Conservation (phyloP, 2,888 invertebrate species). For the Drosophila mercatorum region DNA sequence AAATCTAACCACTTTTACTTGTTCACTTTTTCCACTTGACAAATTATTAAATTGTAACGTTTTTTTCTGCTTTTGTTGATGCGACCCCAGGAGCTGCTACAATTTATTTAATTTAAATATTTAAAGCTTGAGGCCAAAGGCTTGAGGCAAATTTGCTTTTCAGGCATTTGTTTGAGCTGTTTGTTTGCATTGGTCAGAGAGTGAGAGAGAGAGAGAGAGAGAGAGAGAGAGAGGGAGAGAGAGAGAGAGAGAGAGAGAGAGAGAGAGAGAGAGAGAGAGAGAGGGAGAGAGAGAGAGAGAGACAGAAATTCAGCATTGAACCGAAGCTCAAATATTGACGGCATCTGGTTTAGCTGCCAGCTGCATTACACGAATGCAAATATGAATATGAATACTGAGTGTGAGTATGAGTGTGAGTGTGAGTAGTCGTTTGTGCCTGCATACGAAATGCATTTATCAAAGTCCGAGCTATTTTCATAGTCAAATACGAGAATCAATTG, state of each 20-base stretch:
- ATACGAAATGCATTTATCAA: slow-evolving; percentile 11
- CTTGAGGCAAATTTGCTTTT: not conserved
- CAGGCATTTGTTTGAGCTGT: slow-evolving; percentile 6
- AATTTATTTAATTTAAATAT: slow-evolving; percentile 59
- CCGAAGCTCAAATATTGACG: slow-evolving; percentile 67
- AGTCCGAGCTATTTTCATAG: slow-evolving; percentile 14
- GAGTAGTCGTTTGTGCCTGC: slow-evolving; percentile 18
- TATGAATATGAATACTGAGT: slow-evolving; percentile 7
- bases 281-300: no score
- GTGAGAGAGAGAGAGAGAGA: slow-evolving; percentile 12
- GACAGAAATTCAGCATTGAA: slow-evolving; percentile 29
- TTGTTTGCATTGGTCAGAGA: slow-evolving; percentile 42
- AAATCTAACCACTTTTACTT: slow-evolving; percentile 41
- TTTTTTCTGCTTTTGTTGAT: slow-evolving; percentile 14
- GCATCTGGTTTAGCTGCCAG: slow-evolving; percentile 57
- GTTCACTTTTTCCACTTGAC: slow-evolving; percentile 63
- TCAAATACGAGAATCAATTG: slow-evolving; percentile 29
- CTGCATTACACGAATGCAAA: slow-evolving; percentile 43
- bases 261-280: no score
- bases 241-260: no score
- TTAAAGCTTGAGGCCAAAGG: slow-evolving; percentile 15
- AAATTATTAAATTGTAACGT: slow-evolving; percentile 59
- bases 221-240: no score
- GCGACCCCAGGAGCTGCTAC: not conserved
- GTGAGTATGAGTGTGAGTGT: not conserved